Evolutionary conservation across 2,797 vertebrate genomes (phyloP), one percentile per base, ranked within the genome.

Genomic region (Chlorospingus semifuscus): DNA sequence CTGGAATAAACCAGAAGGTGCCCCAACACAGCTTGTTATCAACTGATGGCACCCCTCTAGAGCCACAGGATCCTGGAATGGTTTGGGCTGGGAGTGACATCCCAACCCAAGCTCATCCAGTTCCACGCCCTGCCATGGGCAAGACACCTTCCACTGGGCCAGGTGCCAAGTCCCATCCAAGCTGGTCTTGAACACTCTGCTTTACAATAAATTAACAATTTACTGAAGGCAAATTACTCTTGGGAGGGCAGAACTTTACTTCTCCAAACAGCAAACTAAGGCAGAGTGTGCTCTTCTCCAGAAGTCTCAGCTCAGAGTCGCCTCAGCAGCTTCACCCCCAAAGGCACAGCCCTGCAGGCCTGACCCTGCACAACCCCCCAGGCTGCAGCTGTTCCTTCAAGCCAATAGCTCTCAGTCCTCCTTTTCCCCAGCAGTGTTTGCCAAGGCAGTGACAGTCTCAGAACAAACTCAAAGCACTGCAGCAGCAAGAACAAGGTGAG

Each of bases 1-100:
- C 77, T 84, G 64, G 70, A 89, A 95, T 70, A 89, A 92, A 70
- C 41, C 9, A 24, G 17, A 59, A 93, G 65, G 77, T 81, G 72
- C 65, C 83, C 37, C 29, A 64, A 44, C 8, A 22, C 61, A 65
- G 80, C 41, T 23, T 78, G 9, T 66, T 64, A 74, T 68, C 29
- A 68, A 53, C 11, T 15, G 6, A 47, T 5, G 16, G 46, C 5
- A 2, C 61, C 78, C 26, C 64, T 71, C 44, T 37, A 61, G 34
- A 60, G 41, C 20, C 52, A 47, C 13, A 59, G 46, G 17, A 65
- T 36, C 19, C 26, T 47, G 52, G 59, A 65, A 29, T 41, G 22
- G 52, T 47, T 78, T 65, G 59, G 59, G 72, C 17, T 71, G 52
- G 52, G 34, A 65, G 26, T 37, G 52, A 71, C 6, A 46, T 57